Conservation (phyloP, 2,797 vertebrate genomes). For the Spondyliosoma cantharus region DNA sequence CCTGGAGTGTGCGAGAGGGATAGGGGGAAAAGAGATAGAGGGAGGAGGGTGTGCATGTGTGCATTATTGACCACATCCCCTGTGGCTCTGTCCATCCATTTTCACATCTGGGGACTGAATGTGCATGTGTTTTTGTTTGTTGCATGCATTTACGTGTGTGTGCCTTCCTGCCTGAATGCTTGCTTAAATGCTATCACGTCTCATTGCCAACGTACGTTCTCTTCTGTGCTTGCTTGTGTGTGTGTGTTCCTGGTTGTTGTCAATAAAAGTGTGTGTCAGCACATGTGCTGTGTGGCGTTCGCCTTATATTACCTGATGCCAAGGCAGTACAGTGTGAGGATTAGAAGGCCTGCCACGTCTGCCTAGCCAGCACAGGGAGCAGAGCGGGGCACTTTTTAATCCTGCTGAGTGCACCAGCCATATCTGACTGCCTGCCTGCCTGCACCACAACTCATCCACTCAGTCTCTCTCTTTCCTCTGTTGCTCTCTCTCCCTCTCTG, state of each 20-base stretch:
- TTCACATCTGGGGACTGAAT: slow-evolving; percentile 47
- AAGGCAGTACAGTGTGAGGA: slow-evolving; percentile 72
- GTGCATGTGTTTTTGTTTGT: slow-evolving; percentile 33
- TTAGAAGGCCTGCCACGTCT: slow-evolving; percentile 79
- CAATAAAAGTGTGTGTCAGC: slow-evolving; percentile 57
- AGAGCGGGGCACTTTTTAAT: slow-evolving; percentile 75
- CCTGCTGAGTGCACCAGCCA: slow-evolving; percentile 78
- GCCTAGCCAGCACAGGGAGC: slow-evolving; percentile 72
- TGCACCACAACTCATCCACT: slow-evolving; percentile 71
- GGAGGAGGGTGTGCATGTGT: slow-evolving; percentile 57
- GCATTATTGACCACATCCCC: slow-evolving; percentile 75
- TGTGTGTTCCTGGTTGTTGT: slow-evolving; percentile 32
- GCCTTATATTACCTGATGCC: slow-evolving; percentile 71
- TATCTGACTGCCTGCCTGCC: slow-evolving; percentile 70
- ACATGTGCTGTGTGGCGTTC: slow-evolving; percentile 65
- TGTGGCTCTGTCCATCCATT: slow-evolving; percentile 73
- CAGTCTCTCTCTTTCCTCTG: slow-evolving; percentile 49
- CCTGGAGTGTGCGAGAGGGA: slow-evolving; percentile 62
- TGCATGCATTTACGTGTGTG: slow-evolving; percentile 24
- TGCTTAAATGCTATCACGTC: slow-evolving; percentile 31
- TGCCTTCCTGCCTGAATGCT: slow-evolving; percentile 25
- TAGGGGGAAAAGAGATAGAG: slow-evolving; percentile 31
- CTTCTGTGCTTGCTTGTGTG: neutral
- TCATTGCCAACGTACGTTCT: slow-evolving; percentile 18
- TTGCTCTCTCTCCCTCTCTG: slow-evolving; percentile 37